Conservation (phyloP, 2,888 invertebrate genomes). For the Sarcophaga variegata region DNA sequence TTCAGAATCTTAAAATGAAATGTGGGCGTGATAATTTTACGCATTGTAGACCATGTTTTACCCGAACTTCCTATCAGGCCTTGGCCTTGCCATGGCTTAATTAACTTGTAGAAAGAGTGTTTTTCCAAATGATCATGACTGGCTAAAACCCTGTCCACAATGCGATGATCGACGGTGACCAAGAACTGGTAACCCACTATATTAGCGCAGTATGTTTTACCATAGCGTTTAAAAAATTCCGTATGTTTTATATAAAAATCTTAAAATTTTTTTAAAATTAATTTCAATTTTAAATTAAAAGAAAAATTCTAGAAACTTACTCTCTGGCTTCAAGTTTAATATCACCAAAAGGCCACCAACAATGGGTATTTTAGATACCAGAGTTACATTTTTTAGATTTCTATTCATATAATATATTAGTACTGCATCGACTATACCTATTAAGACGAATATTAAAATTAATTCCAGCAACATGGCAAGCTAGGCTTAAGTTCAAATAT, state of each 20-base stretch:
- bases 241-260: slow-evolving; percentile 68
- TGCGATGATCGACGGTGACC: slow-evolving; percentile 75
- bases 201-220: slow-evolving; percentile 67
- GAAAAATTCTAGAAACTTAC: slow-evolving; percentile 70
- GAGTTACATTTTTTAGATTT: slow-evolving; percentile 72
- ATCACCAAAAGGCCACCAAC: slow-evolving; percentile 75
- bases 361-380: slow-evolving; percentile 75
- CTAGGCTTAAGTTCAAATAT: too few relatives aligned
- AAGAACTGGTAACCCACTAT: slow-evolving; percentile 71
- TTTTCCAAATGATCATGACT: slow-evolving; percentile 77
- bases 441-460: slow-evolving; percentile 44
- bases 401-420: slow-evolving; percentile 38
- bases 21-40: slow-evolving; percentile 89
- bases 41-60: slow-evolving; percentile 85
- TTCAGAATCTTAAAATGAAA: slow-evolving; percentile 91
- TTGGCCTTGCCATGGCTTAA: slow-evolving; percentile 78
- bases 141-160: slow-evolving; percentile 75
- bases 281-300: background rate
- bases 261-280: slow-evolving; percentile 21
- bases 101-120: slow-evolving; percentile 74
- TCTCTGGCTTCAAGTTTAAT: slow-evolving; percentile 76
- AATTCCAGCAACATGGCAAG: slow-evolving; percentile 77
- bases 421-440: slow-evolving; percentile 41
- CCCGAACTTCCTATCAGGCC: slow-evolving; percentile 78
- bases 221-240: slow-evolving; percentile 63